Base-by-base conservation (phyloP, 2,113 vertebrate genomes). In the Aspiorhynchus laticeps region DNA sequence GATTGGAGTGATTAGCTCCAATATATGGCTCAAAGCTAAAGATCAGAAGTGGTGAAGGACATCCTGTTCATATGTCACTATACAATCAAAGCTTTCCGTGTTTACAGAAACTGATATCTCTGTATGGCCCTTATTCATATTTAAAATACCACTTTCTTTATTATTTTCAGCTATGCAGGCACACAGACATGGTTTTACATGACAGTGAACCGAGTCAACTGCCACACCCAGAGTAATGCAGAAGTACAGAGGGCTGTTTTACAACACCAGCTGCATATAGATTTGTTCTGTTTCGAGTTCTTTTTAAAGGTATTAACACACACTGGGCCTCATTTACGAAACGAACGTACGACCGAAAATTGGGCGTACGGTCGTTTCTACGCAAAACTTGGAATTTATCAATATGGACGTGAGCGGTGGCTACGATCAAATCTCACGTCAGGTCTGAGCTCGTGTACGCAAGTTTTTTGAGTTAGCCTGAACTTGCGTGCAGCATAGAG, bases 221-320 rank as follows among this genome's bases (percentile, higher is more conserved):
- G 65, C 81, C 81, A 83, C 81, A 83, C 81, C 81, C 65, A 71
- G 43, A 21, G 10, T 15, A 71, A 83, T 71, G 65, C 81, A 71
- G 81, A 83, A 83, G 38, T 82, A 8, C 38, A 17, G 33, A 43
- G 15, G 7, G 33, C 2, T 1, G 17, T 69, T 82, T 48, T 26
- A 15, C 41, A 80, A 61, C 78, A 80, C 8, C 48, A 79, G 51
- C 51, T 59, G 31, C 15, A 4, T 19, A 15, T 11, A 38, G 17
- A 41, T 73, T 73, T 38, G 19, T 71, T 36, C 33, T 71, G 3
- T 36, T 71, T 38, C 8, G 21, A 24, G 41, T 46, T 46, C 14
- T 67, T 43, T 46, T 46, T 75, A 26, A n/a, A 43, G 36, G 36
- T 15, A 10, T 61, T 80, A 80, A 14, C 19, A 36, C 15, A 31